Base-by-base conservation (phyloP, 2,797 vertebrate species). In the Hipposideros larvatus region DNA sequence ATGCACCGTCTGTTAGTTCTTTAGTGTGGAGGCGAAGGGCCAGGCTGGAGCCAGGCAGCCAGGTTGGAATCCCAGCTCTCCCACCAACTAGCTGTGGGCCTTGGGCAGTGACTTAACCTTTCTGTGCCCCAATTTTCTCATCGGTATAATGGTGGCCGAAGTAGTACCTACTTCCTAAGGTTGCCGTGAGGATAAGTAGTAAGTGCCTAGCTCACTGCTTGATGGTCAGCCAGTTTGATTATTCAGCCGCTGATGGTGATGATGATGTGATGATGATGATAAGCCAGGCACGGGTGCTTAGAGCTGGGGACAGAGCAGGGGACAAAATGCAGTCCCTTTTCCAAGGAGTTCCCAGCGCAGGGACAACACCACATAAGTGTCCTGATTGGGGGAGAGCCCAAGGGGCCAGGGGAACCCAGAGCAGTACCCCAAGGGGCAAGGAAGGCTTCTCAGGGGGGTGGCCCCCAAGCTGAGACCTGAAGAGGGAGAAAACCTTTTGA, bases 201-300 rank as follows among this genome's bases (percentile, higher is more conserved):
- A 4, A 7, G 84, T 3, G 5, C 34, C 46, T 4, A n/a, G 55
- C 28, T 26, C 24, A 0, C 11, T 37, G 68, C 57, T 63, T 8
- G 43, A 61, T 57, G 61, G 7, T 70, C 15, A 5, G 75, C 26
- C 65, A 0, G 37, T 68, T 31, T 13, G 85, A 55, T 65, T 11
- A 41, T 24, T 43, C 24, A 1, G 0, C 1, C 4, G 19, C 5
- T 26, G 14, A 4, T 28, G 51, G 41, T 37, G 51, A 14, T 3
- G 26, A 18, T 16, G 37, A 43, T 22, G 6, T 15, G 18, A 21
- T 24, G 13, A 53, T 2, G 16, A 15, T 0, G 0, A 16, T 4
- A 13, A 65, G 18, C 18, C 8, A 28, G 79, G 28, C 9, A 15
- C 19, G 0, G 0, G 43, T 46, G 21, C 57, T 48, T 80, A 37